phyloP scores from a whole-genome alignment of 2,113 vertebrate genomes.

The Nansenia antarctica region DNA sequence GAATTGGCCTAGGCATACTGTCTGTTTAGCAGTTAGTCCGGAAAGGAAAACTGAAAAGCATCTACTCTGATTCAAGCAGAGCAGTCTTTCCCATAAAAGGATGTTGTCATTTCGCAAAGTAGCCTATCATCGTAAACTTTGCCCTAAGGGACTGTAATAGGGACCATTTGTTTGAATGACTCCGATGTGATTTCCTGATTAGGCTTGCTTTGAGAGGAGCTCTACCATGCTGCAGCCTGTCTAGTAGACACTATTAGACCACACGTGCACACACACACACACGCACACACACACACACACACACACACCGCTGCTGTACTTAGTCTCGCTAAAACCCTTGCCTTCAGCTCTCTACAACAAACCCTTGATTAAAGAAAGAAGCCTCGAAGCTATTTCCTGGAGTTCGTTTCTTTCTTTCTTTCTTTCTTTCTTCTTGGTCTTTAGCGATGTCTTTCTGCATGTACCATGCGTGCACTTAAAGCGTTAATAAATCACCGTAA shows the following conservation, averaged over 20 bases:
- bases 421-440: background rate
- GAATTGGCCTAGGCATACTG: background rate
- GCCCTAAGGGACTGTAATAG: conserved; percentile 33
- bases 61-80: background rate
- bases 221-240: background rate
- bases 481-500: conserved; percentile 20
- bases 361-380: background rate
- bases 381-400: background rate
- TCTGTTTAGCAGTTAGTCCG: background rate
- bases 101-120: background rate
- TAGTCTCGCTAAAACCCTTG: background rate
- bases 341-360: background rate
- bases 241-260: background rate
- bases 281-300: conserved; percentile 2
- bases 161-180: conserved; percentile 16
- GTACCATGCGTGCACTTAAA: conserved; percentile 6
- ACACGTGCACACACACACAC: background rate
- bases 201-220: no score
- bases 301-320: background rate
- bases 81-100: conserved; percentile 13
- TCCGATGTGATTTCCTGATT: conserved; percentile 1
- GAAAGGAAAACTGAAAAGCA: background rate
- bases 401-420: no score
- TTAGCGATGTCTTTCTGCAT: background rate
- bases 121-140: conserved; percentile 31